phyloP scores from a whole-genome alignment of 2,888 invertebrate genomes.

The Acrobasis consociella region DNA sequence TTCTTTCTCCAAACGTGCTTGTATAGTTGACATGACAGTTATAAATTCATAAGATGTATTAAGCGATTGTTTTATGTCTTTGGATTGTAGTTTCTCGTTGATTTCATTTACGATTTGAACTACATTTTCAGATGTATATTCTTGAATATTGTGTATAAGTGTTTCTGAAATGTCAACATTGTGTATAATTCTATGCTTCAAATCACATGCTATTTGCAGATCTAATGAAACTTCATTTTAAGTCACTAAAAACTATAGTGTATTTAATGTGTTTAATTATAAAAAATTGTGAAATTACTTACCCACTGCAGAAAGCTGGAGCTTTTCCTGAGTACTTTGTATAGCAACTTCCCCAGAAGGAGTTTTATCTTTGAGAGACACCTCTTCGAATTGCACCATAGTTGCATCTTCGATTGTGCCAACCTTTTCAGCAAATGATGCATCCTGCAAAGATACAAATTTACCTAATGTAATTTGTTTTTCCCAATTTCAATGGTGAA shows the following conservation, averaged over 20 bases:
- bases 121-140: slow-evolving; percentile 11
- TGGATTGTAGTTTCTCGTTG: not conserved
- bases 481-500: not conserved
- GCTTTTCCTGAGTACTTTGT: not conserved
- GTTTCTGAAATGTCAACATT: slow-evolving; percentile 15
- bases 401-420: not conserved
- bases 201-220: too few relatives aligned
- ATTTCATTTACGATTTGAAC: slow-evolving; percentile 6
- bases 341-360: not conserved
- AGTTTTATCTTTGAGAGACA: too few relatives aligned
- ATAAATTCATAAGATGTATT: not conserved
- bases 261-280: too few relatives aligned
- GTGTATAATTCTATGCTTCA: not conserved
- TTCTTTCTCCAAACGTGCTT: not conserved
- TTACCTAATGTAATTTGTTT: not conserved
- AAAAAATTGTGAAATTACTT: not conserved
- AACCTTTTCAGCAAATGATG: not conserved
- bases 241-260: too few relatives aligned
- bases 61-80: not conserved
- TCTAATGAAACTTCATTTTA: too few relatives aligned
- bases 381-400: not conserved
- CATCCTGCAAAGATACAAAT: not conserved
- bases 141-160: slow-evolving; percentile 11
- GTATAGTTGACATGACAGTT: not conserved
- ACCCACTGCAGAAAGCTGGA: not conserved